These are phyloP conservation scores for Mesorhabditis spiculigera DNA, from an alignment of 2,888 invertebrate genomes.

Conservation along the genomic window DNA sequence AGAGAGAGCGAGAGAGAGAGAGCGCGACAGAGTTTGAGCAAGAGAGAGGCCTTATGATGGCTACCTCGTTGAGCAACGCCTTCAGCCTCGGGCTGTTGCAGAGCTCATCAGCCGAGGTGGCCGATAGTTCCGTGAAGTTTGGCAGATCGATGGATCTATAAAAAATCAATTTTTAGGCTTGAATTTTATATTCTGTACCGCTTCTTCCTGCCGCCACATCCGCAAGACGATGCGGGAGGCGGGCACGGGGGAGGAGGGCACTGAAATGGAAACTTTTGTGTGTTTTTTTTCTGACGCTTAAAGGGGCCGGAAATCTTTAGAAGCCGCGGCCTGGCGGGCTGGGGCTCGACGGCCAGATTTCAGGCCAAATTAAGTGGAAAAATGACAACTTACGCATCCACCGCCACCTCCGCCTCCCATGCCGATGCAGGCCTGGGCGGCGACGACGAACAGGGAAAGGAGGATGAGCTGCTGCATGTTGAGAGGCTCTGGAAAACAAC, in stretches of 20 bases:
- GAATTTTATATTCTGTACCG: background rate
- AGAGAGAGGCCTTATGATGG: background rate
- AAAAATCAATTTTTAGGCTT: background rate
- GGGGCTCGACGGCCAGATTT: too few relatives aligned
- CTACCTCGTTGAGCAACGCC: background rate
- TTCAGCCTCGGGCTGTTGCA: constrained; percentile 2
- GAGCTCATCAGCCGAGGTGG: background rate
- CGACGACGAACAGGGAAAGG: too few relatives aligned
- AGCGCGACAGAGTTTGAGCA: background rate
- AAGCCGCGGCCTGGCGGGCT: too few relatives aligned
- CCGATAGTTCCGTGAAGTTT: background rate
- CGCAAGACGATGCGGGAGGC: background rate
- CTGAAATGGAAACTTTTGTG: background rate
- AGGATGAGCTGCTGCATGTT: too few relatives aligned
- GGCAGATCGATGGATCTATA: constrained; percentile 4
- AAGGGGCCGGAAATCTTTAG: too few relatives aligned
- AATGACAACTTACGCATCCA: background rate
- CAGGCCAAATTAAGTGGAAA: too few relatives aligned
- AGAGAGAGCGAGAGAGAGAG: background rate
- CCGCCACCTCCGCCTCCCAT: background rate
- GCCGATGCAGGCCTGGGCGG: too few relatives aligned
- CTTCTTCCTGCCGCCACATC: constrained; percentile 3
- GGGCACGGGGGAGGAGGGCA: background rate
- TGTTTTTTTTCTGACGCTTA: too few relatives aligned
- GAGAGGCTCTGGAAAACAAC: too few relatives aligned